phyloP scores from a whole-genome alignment of 2,113 vertebrate species.

The Cromileptes altivelis region DNA sequence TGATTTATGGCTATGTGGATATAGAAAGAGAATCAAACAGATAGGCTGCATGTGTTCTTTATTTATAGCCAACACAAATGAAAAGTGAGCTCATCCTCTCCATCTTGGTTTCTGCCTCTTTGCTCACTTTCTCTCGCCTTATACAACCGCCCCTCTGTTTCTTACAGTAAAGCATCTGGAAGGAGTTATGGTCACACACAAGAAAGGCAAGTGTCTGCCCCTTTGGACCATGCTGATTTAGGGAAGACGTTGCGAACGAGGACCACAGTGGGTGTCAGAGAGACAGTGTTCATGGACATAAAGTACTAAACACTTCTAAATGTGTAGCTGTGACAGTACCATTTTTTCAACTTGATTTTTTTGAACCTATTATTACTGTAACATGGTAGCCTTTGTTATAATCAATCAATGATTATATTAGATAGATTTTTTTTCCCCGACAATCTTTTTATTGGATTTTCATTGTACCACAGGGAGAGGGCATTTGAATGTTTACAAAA shows the following conservation, averaged over 20 bases:
- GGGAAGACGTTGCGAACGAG: slow-evolving; percentile 43
- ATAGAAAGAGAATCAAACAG: slow-evolving; percentile 77
- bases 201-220: slow-evolving; percentile 60
- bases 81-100: slow-evolving; percentile 85
- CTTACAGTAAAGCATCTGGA: slow-evolving; percentile 76
- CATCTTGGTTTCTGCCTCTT: slow-evolving; percentile 58
- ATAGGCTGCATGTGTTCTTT: slow-evolving; percentile 83
- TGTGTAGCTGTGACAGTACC: slow-evolving; percentile 6
- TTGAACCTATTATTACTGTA: too few relatives aligned
- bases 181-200: slow-evolving; percentile 78
- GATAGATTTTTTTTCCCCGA: too few relatives aligned
- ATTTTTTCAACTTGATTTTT: neutral
- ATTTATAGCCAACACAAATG: slow-evolving; percentile 84
- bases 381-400: neutral
- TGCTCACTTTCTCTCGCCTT: slow-evolving; percentile 62
- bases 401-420: neutral
- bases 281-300: slow-evolving; percentile 13
- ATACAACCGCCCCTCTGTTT: slow-evolving; percentile 44
- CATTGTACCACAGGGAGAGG: too few relatives aligned
- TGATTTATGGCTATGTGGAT: slow-evolving; percentile 81
- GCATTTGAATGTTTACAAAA: too few relatives aligned
- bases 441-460: too few relatives aligned
- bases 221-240: slow-evolving; percentile 32
- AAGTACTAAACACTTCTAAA: slow-evolving; percentile 23
- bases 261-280: slow-evolving; percentile 58